Conservation (phyloP, 2,113 vertebrate species). For the Cynoglossus semilaevis region DNA sequence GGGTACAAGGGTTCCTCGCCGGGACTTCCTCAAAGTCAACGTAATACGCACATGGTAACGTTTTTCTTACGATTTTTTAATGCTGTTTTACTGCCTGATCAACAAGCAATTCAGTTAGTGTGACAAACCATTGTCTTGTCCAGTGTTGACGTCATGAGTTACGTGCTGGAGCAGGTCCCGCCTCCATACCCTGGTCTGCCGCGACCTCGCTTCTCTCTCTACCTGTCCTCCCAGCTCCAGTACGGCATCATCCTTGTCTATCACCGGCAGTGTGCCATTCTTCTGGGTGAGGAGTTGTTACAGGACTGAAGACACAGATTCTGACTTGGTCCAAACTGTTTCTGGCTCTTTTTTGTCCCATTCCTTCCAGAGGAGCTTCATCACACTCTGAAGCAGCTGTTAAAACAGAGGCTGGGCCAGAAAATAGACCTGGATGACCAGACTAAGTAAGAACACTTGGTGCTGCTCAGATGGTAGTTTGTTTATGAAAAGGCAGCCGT, state of each 20-base stretch:
- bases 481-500: too few species aligned
- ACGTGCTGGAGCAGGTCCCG: slow-evolving; percentile 76
- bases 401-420: slow-evolving; percentile 34
- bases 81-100: not conserved
- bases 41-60: slow-evolving; percentile 81
- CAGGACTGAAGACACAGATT: not conserved
- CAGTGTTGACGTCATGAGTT: slow-evolving; percentile 83
- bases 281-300: slow-evolving; percentile 74
- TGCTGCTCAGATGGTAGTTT: not conserved
- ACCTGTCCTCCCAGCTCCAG: slow-evolving; percentile 87
- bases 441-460: slow-evolving; percentile 47
- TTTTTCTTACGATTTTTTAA: too few species aligned
- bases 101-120: not conserved
- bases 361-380: slow-evolving; percentile 81
- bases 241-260: slow-evolving; percentile 83
- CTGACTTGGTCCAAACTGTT: not conserved
- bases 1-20: slow-evolving; percentile 74
- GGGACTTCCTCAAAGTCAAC: slow-evolving; percentile 83
- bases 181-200: slow-evolving; percentile 71
- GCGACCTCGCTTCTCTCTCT: slow-evolving; percentile 85
- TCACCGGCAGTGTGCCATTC: slow-evolving; percentile 81
- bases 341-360: not conserved
- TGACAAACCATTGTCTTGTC: not conserved
- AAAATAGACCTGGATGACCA: slow-evolving; percentile 75
- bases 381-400: slow-evolving; percentile 67